Evolutionary conservation across 2,888 invertebrate species (phyloP).

Genomic region (Sarcophaga carnaria): DNA sequence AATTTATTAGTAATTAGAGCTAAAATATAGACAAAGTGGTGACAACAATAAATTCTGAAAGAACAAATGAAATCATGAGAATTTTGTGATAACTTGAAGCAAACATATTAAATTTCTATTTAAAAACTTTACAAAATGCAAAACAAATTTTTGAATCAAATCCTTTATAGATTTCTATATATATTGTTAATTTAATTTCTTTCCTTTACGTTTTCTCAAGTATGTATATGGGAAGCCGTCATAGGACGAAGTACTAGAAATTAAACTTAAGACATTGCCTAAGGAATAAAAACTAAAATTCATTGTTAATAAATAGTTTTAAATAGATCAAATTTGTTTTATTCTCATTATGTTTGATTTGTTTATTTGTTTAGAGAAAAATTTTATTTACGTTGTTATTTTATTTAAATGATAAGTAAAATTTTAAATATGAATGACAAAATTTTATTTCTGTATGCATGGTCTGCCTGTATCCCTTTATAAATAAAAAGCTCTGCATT

Average conservation of each 20-base stretch:
- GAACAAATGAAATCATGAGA: too few relatives aligned
- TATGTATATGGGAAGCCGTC: too few relatives aligned
- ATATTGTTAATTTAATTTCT: too few relatives aligned
- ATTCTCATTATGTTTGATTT: constrained; percentile 29
- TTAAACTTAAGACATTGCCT: constrained; percentile 17
- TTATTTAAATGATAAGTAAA: constrained; percentile 42
- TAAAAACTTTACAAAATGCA: too few relatives aligned
- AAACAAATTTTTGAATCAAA: too few relatives aligned
- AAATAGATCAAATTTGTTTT: constrained; percentile 46
- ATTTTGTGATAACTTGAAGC: too few relatives aligned
- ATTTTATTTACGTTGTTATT: constrained; percentile 50
- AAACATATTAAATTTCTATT: too few relatives aligned
- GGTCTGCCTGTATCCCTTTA: constrained; percentile 43
- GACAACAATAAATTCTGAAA: too few relatives aligned
- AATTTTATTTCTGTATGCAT: constrained; percentile 34
- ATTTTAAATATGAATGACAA: constrained; percentile 27
- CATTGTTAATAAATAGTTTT: constrained; percentile 46
- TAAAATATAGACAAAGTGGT: too few relatives aligned
- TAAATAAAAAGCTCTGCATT: constrained; percentile 40
- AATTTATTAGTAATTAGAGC: too few relatives aligned
- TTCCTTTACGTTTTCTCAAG: too few relatives aligned
- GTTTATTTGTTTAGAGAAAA: constrained; percentile 40
- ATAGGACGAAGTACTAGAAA: neutral
- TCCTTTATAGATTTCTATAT: too few relatives aligned
- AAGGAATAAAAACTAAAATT: constrained; percentile 31